Evolutionary conservation across 2,888 invertebrate genomes (phyloP), one percentile per base, ranked within the genome.

Genomic region (Pammene aurita): DNA sequence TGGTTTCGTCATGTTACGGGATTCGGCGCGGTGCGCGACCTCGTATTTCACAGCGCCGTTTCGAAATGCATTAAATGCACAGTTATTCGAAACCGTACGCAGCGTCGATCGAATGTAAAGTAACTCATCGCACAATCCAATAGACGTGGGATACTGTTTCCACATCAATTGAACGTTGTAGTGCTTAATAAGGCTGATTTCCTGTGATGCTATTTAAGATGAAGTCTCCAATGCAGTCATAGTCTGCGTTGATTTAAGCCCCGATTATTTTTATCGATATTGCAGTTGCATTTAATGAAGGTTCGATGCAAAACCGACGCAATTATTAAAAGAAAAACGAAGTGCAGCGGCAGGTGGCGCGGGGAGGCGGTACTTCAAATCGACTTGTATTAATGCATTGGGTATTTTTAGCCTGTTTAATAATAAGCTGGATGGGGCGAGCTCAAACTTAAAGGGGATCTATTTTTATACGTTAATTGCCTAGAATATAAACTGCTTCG

Each of bases 31-130:
- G 86, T 84, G 78, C 79, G 79, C 89, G 91, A 85, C 90, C 92
- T 92, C 91, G 90, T 84, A 84, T 87, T 87, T 86, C 90, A 87
- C 85, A 88, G 88, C 86, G 87, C 88, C 90, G 86, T 92, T 88
- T 88, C 92, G 92, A 92, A 92, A 92, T 89, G 91, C 89, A 92
- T 90, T 90, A 83, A 92, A 89, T 90, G 91, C 91, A 92, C 88
- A 88, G 86, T 86, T 85, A 71, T 69, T 66, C 58, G 62, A 73
- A 73, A 73, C 71, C 68, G 71, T 72, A 72, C 72, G 80, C 83
- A 76, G 77, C 74, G 76, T 76, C 80, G 82, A 86, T 84, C 85
- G 81, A 83, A 84, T 85, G 84, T 82, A 84, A 85, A 84, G 81
- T 81, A 83, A 83, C 77, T 77, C 80, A 67, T 67, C 67, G 67